phyloP scores from a whole-genome alignment of 2,888 invertebrate species.

The Cataglyphis altisquamis region DNA sequence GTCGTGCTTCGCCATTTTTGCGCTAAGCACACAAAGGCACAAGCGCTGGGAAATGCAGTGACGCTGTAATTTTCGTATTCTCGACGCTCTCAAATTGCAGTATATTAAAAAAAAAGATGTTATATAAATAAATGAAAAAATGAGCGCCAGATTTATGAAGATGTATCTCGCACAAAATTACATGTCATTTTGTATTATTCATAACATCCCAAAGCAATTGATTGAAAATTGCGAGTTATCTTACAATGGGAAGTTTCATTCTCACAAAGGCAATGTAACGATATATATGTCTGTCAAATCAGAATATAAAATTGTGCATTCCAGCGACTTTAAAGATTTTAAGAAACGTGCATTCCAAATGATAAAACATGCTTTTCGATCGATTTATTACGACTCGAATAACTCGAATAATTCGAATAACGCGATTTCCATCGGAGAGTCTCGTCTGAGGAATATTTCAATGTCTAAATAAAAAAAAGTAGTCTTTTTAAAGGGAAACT shows the following conservation, averaged over 20 bases:
- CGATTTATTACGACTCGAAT: not conserved
- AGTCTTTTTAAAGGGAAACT: constrained; percentile 1
- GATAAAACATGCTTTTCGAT: not conserved
- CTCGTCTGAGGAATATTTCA: not conserved
- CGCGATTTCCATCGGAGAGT: not conserved
- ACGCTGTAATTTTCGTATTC: constrained; percentile 26
- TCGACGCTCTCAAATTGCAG: not conserved
- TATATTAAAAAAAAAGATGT: not conserved
- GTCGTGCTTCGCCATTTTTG: constrained; percentile 41
- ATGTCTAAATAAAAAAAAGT: constrained; percentile 12
- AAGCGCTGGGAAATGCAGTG: not conserved
- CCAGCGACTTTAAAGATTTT: not conserved
- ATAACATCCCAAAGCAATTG: not conserved
- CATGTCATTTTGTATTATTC: not conserved
- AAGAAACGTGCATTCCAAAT: not conserved
- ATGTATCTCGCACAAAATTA: not conserved
- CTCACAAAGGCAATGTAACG: not conserved
- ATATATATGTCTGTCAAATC: not conserved
- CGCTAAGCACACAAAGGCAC: not conserved
- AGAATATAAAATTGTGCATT: not conserved
- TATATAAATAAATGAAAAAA: constrained; percentile 1
- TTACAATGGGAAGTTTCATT: not conserved
- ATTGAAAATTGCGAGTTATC: not conserved
- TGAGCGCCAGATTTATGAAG: not conserved
- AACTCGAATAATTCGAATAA: not conserved